Conservation (phyloP, 2,888 invertebrate species). For the Limnephilus marmoratus region DNA sequence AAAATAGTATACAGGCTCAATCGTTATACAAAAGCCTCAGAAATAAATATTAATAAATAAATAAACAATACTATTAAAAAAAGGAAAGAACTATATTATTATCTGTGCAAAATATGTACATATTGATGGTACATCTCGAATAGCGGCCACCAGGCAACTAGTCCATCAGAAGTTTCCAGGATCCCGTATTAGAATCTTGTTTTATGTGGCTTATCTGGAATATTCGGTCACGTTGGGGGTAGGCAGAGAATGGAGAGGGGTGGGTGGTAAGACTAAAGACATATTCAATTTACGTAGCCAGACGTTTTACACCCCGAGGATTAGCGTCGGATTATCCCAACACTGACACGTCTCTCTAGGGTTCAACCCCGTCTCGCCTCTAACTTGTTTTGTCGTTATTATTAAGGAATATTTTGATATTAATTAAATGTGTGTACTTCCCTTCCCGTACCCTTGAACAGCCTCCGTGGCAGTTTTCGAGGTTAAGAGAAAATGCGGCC, state of each 20-base stretch:
- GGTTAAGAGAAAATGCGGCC: background rate
- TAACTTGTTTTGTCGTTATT: background rate
- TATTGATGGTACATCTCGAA: too few relatives aligned
- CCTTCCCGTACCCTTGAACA: background rate
- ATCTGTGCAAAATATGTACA: too few relatives aligned
- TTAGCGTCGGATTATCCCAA: background rate
- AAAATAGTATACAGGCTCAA: too few relatives aligned
- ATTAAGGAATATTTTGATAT: conserved; percentile 4
- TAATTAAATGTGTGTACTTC: background rate
- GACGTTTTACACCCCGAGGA: background rate
- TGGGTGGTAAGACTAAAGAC: background rate
- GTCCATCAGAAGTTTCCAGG: background rate
- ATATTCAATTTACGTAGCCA: background rate
- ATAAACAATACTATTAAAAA: too few relatives aligned
- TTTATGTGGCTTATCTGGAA: background rate
- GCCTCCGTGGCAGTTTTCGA: background rate
- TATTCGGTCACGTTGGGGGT: background rate
- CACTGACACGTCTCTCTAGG: background rate
- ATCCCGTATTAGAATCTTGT: background rate
- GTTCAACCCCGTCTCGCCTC: background rate
- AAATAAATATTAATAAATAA: too few relatives aligned
- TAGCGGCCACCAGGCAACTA: background rate
- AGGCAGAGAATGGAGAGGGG: background rate
- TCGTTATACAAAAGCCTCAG: too few relatives aligned
- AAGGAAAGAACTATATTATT: too few relatives aligned